phyloP scores from a whole-genome alignment of 2,113 vertebrate species.

The Cyprinodon variegatus region DNA sequence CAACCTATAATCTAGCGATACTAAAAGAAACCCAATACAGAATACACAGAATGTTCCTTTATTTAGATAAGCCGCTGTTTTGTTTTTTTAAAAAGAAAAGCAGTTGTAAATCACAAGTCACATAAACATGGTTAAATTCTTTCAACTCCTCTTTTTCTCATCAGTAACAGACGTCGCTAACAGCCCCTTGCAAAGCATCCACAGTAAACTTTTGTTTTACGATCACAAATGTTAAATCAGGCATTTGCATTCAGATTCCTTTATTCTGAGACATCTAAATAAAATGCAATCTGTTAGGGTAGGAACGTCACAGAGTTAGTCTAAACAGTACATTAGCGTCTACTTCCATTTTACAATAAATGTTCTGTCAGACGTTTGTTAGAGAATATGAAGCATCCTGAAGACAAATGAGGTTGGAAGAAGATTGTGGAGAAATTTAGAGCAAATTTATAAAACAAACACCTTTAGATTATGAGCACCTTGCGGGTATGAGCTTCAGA shows the following conservation, averaged over 20 bases:
- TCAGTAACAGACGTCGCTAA: conserved; percentile 2
- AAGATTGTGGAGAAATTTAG: neutral
- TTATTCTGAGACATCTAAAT: neutral
- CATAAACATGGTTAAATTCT: conserved; percentile 28
- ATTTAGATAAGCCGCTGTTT: conserved; percentile 60
- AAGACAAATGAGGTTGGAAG: neutral
- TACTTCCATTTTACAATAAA: neutral
- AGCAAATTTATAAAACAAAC: neutral
- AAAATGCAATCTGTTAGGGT: neutral
- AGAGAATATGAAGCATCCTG: neutral
- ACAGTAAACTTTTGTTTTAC: neutral
- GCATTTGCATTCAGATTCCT: neutral
- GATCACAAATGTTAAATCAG: neutral
- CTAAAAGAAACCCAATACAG: conserved; percentile 59
- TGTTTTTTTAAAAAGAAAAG: conserved; percentile 54
- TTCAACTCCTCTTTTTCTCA: neutral
- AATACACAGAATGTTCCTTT: conserved; percentile 54
- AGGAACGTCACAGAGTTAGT: neutral
- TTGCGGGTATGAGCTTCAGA: too few species aligned
- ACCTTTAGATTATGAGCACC: too few species aligned
- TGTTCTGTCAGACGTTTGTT: neutral
- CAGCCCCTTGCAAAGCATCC: neutral
- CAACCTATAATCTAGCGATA: conserved; percentile 65
- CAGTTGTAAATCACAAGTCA: conserved; percentile 43
- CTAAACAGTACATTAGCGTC: neutral